phyloP scores from a whole-genome alignment of 2,888 invertebrate species.

The Sinotaia quadrata region DNA sequence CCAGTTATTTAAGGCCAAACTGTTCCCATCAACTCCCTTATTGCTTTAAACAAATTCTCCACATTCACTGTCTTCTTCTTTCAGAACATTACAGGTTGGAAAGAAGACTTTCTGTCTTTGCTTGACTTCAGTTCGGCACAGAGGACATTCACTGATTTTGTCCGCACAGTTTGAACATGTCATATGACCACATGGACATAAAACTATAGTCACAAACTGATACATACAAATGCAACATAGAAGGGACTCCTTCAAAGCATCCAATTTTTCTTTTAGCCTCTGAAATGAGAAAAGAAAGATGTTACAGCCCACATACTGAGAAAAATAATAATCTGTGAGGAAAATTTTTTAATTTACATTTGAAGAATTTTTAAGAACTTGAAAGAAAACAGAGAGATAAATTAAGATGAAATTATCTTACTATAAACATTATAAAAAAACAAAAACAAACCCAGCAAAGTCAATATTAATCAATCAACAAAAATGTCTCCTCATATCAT shows the following conservation, averaged over 20 bases:
- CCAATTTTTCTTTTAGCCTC: conserved; percentile 53
- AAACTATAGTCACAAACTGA: conserved; percentile 84
- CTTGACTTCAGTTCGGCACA: conserved; percentile 82
- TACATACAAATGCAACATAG: conserved; percentile 92
- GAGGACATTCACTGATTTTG: conserved; percentile 82
- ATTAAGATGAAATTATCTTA: no score
- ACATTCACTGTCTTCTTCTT: conserved; percentile 3
- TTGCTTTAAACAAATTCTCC: background rate
- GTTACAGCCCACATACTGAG: background rate
- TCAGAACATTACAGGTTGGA: conserved; percentile 39
- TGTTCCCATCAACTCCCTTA: conserved; percentile 8
- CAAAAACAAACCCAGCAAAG: no score
- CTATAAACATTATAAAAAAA: no score
- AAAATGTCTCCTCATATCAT: no score
- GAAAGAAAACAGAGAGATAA: background rate
- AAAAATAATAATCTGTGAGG: background rate
- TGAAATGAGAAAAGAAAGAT: conserved; percentile 41
- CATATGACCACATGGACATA: conserved; percentile 91
- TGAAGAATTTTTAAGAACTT: background rate
- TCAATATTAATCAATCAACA: no score
- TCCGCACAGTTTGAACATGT: conserved; percentile 87
- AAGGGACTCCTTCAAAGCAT: conserved; percentile 70
- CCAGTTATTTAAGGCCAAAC: background rate
- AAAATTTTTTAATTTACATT: background rate
- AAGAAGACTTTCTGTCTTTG: conserved; percentile 80